Evolutionary conservation across 2,113 vertebrate genomes (phyloP).

Genomic region (Zootoca vivipara): DNA sequence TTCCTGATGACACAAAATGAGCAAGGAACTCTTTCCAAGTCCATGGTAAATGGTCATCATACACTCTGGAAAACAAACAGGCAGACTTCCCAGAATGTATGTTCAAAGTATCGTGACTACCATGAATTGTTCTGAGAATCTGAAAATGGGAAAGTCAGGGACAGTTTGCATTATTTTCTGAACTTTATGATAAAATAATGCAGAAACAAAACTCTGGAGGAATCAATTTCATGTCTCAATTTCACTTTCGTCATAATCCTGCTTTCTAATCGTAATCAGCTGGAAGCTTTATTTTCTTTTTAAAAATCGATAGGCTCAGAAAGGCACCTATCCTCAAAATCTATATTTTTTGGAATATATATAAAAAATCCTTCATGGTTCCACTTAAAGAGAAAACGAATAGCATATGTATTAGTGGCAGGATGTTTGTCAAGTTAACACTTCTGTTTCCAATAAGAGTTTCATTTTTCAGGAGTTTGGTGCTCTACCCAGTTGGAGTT

Average conservation of each 20-base stretch:
- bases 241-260: slow-evolving; percentile 44
- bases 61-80: slow-evolving; percentile 22
- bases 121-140: slow-evolving; percentile 23
- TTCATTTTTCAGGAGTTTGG: slow-evolving; percentile 43
- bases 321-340: slow-evolving; percentile 41
- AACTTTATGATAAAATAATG: slow-evolving; percentile 37
- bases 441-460: slow-evolving; percentile 55
- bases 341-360: slow-evolving; percentile 50
- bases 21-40: background rate
- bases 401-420: slow-evolving; percentile 42
- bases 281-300: slow-evolving; percentile 34
- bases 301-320: slow-evolving; percentile 50
- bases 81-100: background rate
- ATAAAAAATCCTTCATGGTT: slow-evolving; percentile 33
- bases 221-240: slow-evolving; percentile 47
- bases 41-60: slow-evolving; percentile 28
- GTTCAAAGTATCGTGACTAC: slow-evolving; percentile 28
- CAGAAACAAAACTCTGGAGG: slow-evolving; percentile 24
- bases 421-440: slow-evolving; percentile 49
- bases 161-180: slow-evolving; percentile 53
- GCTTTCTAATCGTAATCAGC: slow-evolving; percentile 33
- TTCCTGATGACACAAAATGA: slow-evolving; percentile 28
- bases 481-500: slow-evolving; percentile 37
- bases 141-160: slow-evolving; percentile 39
- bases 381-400: slow-evolving; percentile 63